phyloP scores from a whole-genome alignment of 2,113 vertebrate species.

The Suncus etruscus region DNA sequence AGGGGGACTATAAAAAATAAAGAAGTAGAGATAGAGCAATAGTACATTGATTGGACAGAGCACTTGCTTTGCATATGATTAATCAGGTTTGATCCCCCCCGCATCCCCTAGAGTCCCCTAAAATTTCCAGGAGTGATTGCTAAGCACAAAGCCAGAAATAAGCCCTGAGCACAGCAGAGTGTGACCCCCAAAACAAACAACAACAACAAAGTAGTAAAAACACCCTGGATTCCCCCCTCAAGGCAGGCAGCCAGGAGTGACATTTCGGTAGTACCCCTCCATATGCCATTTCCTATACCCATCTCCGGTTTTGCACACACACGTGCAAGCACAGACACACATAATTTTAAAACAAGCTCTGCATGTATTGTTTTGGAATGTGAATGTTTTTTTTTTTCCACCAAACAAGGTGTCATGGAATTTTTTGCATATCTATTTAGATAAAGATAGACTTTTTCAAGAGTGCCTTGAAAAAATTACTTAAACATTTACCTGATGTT shows the following conservation, averaged over 20 bases:
- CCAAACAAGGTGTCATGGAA: constrained; percentile 60
- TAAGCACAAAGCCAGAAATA: no score
- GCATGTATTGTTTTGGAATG: not conserved
- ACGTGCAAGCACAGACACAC: not conserved
- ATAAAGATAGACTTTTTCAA: constrained; percentile 66
- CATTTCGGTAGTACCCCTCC: not conserved
- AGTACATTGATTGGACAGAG: no score
- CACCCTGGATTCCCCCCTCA: not conserved
- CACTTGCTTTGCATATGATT: no score
- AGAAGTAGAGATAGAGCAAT: no score
- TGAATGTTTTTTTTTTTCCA: constrained; percentile 29
- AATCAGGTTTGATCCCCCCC: no score
- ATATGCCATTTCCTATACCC: not conserved
- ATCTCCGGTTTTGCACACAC: not conserved
- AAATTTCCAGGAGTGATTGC: no score
- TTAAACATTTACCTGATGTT: not conserved
- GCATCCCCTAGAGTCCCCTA: no score
- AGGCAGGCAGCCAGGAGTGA: not conserved
- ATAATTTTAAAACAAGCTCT: constrained; percentile 29
- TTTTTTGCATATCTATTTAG: constrained; percentile 60
- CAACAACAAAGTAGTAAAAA: no score
- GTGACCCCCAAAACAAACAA: no score
- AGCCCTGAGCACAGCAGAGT: no score
- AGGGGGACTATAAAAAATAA: not conserved
- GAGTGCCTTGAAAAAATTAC: constrained; percentile 47